phyloP scores from a whole-genome alignment of 1,140 invertebrate genomes.

The Brachionus koreanus region DNA sequence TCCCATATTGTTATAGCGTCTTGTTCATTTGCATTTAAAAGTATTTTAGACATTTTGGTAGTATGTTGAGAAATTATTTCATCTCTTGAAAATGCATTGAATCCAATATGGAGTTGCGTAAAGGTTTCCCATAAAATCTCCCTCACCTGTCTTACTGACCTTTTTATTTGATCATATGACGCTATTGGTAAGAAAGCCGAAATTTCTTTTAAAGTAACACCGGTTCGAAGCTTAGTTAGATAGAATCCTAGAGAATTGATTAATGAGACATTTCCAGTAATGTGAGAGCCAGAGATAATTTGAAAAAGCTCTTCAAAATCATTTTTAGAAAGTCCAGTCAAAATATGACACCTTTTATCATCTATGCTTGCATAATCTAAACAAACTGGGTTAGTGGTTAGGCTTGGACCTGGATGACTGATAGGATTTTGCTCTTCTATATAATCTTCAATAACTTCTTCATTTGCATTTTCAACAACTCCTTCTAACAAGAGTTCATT shows the following conservation, averaged over 20 bases:
- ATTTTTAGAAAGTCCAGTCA: background rate
- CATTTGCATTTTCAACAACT: background rate
- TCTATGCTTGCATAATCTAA: background rate
- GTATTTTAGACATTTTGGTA: background rate
- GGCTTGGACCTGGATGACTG: background rate
- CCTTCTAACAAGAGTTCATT: too few species aligned
- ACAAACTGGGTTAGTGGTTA: background rate
- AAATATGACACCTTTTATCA: background rate
- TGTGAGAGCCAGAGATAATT: background rate
- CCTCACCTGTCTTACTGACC: background rate
- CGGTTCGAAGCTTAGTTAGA: background rate
- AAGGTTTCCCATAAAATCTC: background rate
- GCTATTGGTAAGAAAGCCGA: background rate
- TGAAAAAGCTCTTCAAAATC: background rate
- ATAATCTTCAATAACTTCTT: background rate
- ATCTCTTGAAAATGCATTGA: slow-evolving; percentile 3
- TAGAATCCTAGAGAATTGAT: background rate
- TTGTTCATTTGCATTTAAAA: background rate
- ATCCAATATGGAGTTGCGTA: background rate
- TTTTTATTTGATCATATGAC: background rate
- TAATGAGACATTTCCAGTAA: background rate
- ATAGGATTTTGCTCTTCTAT: background rate
- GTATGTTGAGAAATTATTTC: background rate
- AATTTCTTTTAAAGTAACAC: background rate
- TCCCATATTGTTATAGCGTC: background rate